phyloP scores from a whole-genome alignment of 2,113 vertebrate species.

The Mormoops blainvillei region DNA sequence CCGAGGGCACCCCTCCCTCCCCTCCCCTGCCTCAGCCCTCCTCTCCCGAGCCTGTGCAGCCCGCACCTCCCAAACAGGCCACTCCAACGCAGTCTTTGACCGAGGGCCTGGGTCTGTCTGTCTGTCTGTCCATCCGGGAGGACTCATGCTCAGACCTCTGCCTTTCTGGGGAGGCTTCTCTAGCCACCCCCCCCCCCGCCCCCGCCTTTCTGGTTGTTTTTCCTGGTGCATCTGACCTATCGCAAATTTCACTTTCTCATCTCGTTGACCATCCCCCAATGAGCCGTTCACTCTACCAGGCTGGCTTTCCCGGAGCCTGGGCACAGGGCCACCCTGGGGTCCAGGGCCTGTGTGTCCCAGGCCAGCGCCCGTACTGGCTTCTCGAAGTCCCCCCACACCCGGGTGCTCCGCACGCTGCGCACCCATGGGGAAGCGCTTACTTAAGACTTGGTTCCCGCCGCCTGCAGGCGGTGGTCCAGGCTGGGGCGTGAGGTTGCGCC shows the following conservation, averaged over 20 bases:
- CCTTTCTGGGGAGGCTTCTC: neutral
- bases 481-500: neutral
- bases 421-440: neutral
- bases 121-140: neutral
- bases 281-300: neutral
- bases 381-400: neutral
- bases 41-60: no score
- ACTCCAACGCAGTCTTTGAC: neutral
- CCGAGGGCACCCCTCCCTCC: neutral
- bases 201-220: neutral
- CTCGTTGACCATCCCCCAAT: neutral
- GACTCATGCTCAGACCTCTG: neutral
- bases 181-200: no score
- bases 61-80: neutral
- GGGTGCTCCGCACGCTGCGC: neutral
- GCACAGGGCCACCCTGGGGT: accelerated
- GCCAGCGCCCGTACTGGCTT: neutral
- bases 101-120: neutral
- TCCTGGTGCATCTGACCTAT: accelerated
- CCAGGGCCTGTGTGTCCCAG: neutral
- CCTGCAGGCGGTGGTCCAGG: neutral
- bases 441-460: neutral
- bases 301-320: neutral
- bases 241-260: neutral
- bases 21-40: no score